A percentile compares a stretch with the other conserved stretches of the same genome.
These are phyloP conservation scores for Apotomis capreana DNA, from an alignment of 2,888 invertebrate genomes.

Conservation along the genomic window DNA sequence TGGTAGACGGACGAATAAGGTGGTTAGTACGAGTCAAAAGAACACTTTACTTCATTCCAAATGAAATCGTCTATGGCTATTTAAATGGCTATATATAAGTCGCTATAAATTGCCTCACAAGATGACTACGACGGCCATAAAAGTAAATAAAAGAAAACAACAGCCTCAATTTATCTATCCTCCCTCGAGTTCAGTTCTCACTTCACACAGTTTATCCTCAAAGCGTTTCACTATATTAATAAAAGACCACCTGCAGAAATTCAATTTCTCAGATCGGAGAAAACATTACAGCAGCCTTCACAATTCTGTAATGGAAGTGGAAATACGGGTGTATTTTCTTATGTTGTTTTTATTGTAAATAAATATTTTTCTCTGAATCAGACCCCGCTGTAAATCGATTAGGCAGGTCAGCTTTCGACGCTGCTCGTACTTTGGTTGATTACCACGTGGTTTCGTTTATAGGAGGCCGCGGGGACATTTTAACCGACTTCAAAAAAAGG, in stretches of 20 bases:
- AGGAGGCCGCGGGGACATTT: slow-evolving; percentile 40
- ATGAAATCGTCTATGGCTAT: too few species aligned
- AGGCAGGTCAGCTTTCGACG: slow-evolving; percentile 70
- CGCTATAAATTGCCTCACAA: not conserved
- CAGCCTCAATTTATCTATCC: slow-evolving; percentile 14
- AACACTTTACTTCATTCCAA: too few species aligned
- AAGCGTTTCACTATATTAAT: slow-evolving; percentile 40
- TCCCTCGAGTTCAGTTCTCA: not conserved
- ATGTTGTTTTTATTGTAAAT: slow-evolving; percentile 64
- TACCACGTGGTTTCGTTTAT: slow-evolving; percentile 50
- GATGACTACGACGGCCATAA: not conserved
- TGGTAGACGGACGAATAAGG: too few species aligned
- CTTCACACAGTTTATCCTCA: slow-evolving; percentile 21
- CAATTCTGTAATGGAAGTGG: slow-evolving; percentile 57
- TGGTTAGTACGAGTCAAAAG: too few species aligned
- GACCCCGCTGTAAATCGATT: slow-evolving; percentile 71
- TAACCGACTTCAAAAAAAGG: not conserved
- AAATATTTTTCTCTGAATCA: slow-evolving; percentile 61
- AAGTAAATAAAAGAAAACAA: slow-evolving; percentile 15
- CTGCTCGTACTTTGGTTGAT: slow-evolving; percentile 64
- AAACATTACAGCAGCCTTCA: slow-evolving; percentile 44
- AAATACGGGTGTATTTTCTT: slow-evolving; percentile 55
- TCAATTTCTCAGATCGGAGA: slow-evolving; percentile 45
- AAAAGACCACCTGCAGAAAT: slow-evolving; percentile 43
- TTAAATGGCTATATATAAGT: too few species aligned